phyloP scores from a whole-genome alignment of 2,113 vertebrate species.

The Turdus rufiventris region DNA sequence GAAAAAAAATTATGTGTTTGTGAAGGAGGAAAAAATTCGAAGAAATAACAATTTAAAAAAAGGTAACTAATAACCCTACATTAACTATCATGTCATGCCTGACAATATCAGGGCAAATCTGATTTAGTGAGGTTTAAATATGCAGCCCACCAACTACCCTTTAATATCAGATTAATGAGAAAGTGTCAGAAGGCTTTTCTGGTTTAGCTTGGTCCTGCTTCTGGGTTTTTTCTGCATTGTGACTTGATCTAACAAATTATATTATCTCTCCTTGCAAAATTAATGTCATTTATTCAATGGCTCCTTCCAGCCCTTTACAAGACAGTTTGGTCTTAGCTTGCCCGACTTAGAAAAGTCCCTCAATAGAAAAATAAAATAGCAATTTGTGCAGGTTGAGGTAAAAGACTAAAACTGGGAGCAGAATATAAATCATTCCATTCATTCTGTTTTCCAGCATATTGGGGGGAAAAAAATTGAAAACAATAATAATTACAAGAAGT shows the following conservation, averaged over 20 bases:
- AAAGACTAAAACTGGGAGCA: background rate
- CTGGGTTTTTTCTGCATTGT: accelerated
- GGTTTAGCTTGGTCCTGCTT: background rate
- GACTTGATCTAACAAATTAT: background rate
- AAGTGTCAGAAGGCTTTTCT: background rate
- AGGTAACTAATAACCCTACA: background rate
- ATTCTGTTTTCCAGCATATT: background rate
- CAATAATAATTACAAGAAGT: background rate
- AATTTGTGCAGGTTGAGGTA: background rate
- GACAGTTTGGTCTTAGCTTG: background rate
- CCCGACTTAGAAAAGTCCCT: background rate
- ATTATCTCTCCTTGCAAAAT: background rate
- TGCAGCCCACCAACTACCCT: background rate
- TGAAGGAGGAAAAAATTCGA: background rate
- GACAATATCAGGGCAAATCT: background rate
- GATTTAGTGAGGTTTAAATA: background rate
- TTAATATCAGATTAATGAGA: background rate
- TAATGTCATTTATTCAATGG: background rate
- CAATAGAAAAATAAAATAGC: background rate
- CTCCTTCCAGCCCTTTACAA: background rate
- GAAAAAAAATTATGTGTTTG: background rate
- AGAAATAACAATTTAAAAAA: background rate
- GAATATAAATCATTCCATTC: background rate
- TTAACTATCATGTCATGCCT: background rate
- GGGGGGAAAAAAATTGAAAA: accelerated